These are phyloP conservation scores for Eospalax fontanierii DNA, from an alignment of 2,797 vertebrate species.

Conservation along the genomic window DNA sequence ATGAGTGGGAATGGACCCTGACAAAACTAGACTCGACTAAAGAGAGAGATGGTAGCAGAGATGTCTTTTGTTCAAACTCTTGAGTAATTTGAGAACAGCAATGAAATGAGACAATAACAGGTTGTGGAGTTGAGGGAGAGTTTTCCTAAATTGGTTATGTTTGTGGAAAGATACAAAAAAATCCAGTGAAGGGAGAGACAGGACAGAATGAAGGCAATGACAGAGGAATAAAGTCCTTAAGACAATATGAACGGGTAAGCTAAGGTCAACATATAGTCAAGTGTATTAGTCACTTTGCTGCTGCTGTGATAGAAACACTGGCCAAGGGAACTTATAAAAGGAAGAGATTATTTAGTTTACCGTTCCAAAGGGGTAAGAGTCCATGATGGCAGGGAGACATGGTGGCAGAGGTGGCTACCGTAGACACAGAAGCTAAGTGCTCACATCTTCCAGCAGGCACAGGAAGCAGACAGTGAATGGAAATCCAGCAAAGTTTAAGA, in stretches of 20 bases:
- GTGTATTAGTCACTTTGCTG: too few species aligned
- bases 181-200: not conserved
- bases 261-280: not conserved
- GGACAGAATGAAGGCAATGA: not conserved
- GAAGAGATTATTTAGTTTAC: too few species aligned
- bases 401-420: too few species aligned
- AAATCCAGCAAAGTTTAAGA: too few species aligned
- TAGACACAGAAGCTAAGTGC: too few species aligned
- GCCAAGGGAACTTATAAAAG: too few species aligned
- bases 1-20: not conserved
- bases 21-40: not conserved
- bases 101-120: not conserved
- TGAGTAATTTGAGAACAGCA: constrained; percentile 4
- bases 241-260: not conserved
- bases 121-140: not conserved
- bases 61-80: not conserved
- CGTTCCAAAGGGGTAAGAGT: too few species aligned
- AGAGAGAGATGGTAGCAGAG: not conserved
- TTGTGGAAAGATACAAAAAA: not conserved
- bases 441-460: too few species aligned
- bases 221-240: not conserved
- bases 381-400: too few species aligned
- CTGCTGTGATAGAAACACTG: too few species aligned
- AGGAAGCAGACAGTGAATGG: too few species aligned
- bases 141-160: not conserved